These are phyloP conservation scores for Sinocyclocheilus maitianheensis DNA, from an alignment of 2,113 vertebrate species.

Conservation along the genomic window DNA sequence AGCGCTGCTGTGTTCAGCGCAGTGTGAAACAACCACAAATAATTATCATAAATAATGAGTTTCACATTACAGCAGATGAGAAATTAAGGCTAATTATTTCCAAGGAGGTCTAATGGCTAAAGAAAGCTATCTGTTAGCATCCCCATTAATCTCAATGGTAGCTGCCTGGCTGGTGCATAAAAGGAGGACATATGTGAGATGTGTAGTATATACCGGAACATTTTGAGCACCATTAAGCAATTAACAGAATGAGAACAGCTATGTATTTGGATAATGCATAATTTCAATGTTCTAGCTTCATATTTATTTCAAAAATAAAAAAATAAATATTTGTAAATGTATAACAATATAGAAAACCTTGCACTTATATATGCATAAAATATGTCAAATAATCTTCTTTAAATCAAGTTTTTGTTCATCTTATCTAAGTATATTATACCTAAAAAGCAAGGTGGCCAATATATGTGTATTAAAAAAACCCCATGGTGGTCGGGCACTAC, in stretches of 20 bases:
- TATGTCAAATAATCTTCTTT: background rate
- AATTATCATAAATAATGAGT: slow-evolving; percentile 9
- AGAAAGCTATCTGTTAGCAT: background rate
- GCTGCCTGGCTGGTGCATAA: background rate
- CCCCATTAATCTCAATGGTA: background rate
- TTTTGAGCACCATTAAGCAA: background rate
- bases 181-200: background rate
- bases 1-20: background rate
- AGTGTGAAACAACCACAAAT: slow-evolving; percentile 26
- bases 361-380: too few relatives aligned
- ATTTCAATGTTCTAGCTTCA: too few relatives aligned
- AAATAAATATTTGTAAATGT: too few relatives aligned
- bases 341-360: too few relatives aligned
- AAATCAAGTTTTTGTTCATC: background rate
- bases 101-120: background rate
- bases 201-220: too few relatives aligned
- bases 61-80: slow-evolving; percentile 4
- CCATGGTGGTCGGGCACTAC: background rate
- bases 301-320: too few relatives aligned
- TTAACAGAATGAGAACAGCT: background rate
- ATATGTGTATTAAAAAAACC: background rate
- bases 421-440: background rate
- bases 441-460: background rate
- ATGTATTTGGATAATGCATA: background rate
- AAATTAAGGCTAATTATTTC: background rate